Evolutionary conservation across 1,140 invertebrate genomes (phyloP).

Genomic region (Drosophila watanabei): DNA sequence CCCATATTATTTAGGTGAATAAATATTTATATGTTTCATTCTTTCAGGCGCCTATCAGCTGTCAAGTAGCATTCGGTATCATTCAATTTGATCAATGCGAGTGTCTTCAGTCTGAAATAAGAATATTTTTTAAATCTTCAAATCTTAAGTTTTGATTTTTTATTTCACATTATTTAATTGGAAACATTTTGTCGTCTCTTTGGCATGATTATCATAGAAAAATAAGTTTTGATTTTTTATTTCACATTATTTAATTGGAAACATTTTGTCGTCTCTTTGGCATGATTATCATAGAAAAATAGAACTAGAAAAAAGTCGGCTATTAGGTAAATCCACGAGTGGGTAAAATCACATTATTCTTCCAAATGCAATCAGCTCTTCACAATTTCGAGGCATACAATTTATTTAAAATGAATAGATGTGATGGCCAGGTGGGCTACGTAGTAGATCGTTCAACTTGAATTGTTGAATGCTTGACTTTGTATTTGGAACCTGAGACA

Average conservation of each 20-base stretch:
- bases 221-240: background rate
- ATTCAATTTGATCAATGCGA: background rate
- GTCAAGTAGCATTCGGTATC: background rate
- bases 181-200: constrained; percentile 17
- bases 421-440: constrained; percentile 27
- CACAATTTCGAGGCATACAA: constrained; percentile 14
- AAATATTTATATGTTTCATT: too few relatives aligned
- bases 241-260: constrained; percentile 1
- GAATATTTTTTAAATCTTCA: background rate
- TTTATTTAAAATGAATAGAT: constrained; percentile 7
- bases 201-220: constrained; percentile 8
- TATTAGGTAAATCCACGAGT: constrained; percentile 30
- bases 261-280: constrained; percentile 22
- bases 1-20: too few relatives aligned
- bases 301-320: background rate
- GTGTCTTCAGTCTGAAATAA: background rate
- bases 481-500: constrained; percentile 86
- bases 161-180: background rate
- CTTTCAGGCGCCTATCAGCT: background rate
- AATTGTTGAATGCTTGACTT: constrained; percentile 88
- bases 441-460: constrained; percentile 86
- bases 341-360: constrained; percentile 53
- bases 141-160: background rate
- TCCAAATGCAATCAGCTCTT: constrained; percentile 30
- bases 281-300: constrained; percentile 1